Percentiles rank a stretch among this genome's conserved stretches.
These are phyloP conservation scores for Gymnothorax reevesii DNA, from an alignment of 2,797 vertebrate species.

Conservation along the genomic window DNA sequence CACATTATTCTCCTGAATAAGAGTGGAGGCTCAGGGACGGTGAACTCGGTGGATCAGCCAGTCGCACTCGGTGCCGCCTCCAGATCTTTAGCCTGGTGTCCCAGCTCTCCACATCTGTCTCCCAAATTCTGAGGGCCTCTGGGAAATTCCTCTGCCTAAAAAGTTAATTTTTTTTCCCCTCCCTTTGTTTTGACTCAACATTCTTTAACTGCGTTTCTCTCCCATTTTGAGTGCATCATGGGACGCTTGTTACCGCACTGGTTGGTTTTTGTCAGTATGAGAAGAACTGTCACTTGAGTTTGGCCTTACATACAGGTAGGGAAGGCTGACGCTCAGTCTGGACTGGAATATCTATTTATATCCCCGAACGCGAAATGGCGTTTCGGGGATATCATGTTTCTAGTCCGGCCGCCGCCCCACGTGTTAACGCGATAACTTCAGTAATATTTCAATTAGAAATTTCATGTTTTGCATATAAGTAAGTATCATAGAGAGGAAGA, in stretches of 20 bases:
- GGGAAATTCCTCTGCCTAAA: constrained; percentile 32
- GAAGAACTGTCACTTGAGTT: background rate
- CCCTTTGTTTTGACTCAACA: background rate
- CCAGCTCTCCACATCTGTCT: constrained; percentile 1
- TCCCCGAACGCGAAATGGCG: too few relatives aligned
- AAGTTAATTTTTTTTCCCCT: constrained; percentile 3
- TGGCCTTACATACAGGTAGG: background rate
- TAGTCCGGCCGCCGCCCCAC: too few relatives aligned
- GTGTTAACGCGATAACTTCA: too few relatives aligned
- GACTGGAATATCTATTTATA: too few relatives aligned
- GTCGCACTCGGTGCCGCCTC: too few relatives aligned
- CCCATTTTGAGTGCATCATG: background rate
- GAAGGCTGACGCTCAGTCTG: background rate
- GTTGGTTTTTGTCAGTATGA: background rate
- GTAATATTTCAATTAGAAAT: too few relatives aligned
- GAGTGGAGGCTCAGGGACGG: too few relatives aligned
- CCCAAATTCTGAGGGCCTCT: constrained; percentile 24
- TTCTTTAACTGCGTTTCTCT: background rate
- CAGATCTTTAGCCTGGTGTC: background rate
- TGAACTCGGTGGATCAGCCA: too few relatives aligned
- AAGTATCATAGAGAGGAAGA: too few relatives aligned
- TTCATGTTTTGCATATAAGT: too few relatives aligned
- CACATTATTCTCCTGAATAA: too few relatives aligned
- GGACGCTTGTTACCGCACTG: background rate
- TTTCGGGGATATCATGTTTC: too few relatives aligned